A percentile compares a stretch with the other conserved stretches of the same genome.
phyloP scores from a whole-genome alignment of 2,888 invertebrate species.

The Oscheius myriophilus region DNA sequence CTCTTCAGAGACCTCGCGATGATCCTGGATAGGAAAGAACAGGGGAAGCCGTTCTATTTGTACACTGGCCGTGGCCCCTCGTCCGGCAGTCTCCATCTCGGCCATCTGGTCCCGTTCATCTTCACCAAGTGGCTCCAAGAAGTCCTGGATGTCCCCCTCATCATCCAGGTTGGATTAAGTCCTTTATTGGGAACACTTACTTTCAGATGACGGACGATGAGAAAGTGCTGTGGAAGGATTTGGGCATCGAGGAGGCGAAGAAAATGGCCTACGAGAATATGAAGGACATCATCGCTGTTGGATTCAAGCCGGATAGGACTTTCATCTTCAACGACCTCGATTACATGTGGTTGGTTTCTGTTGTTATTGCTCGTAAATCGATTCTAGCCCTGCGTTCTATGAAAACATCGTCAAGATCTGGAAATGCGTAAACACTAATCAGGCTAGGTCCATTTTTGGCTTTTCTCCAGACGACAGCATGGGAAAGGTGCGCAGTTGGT shows the following conservation, averaged over 20 bases:
- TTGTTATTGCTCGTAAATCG: background rate
- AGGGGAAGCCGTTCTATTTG: constrained; percentile 91
- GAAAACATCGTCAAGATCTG: constrained; percentile 90
- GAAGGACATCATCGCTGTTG: constrained; percentile 96
- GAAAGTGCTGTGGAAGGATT: constrained; percentile 94
- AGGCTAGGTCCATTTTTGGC: constrained; percentile 97
- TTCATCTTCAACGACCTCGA: constrained; percentile 95
- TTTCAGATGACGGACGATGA: constrained; percentile 93
- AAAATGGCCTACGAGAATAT: constrained; percentile 88
- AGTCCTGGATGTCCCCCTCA: constrained; percentile 90
- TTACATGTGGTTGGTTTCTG: constrained; percentile 86
- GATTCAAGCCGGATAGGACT: constrained; percentile 91
- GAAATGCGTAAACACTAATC: constrained; percentile 94
- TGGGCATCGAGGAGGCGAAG: constrained; percentile 83
- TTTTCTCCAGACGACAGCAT: constrained; percentile 94
- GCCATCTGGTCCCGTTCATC: constrained; percentile 95
- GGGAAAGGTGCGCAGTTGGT: constrained; percentile 78
- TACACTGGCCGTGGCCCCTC: constrained; percentile 94
- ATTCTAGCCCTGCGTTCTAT: constrained; percentile 86
- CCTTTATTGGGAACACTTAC: background rate
- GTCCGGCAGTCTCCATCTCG: constrained; percentile 81
- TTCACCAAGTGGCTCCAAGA: constrained; percentile 89
- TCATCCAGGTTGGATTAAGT: constrained; percentile 78
- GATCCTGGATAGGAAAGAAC: constrained; percentile 85
- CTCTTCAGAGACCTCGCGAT: constrained; percentile 80